Percentiles rank a stretch among this genome's conserved stretches.
Conservation (phyloP, 2,797 vertebrate genomes). For the Calcarius lapponicus region DNA sequence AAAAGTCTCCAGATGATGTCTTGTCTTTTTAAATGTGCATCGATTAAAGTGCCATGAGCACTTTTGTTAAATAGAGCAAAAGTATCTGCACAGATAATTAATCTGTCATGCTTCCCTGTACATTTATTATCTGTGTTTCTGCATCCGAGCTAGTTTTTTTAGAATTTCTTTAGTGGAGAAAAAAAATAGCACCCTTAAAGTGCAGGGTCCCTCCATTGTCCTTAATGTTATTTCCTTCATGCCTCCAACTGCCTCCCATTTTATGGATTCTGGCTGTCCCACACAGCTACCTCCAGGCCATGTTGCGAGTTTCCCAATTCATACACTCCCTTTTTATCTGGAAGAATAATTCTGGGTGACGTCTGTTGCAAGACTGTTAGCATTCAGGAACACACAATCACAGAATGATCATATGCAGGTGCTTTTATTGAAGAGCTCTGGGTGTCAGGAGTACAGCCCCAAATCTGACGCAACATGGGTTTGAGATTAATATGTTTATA, state of each 20-base stretch:
- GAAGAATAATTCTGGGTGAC: background rate
- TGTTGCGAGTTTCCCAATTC: background rate
- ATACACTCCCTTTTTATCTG: background rate
- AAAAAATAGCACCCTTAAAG: background rate
- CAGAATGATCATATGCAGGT: too few relatives aligned
- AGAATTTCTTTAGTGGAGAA: background rate
- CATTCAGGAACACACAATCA: too few relatives aligned
- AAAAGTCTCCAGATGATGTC: background rate
- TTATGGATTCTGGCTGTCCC: background rate
- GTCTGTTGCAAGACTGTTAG: background rate
- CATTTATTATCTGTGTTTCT: background rate
- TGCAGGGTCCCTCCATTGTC: background rate
- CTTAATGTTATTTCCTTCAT: background rate
- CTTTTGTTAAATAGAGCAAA: background rate
- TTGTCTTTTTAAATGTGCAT: background rate
- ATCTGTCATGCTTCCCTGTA: background rate
- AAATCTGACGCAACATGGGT: too few relatives aligned
- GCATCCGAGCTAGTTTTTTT: background rate
- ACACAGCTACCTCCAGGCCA: background rate
- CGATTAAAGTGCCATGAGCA: background rate
- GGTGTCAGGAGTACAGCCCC: too few relatives aligned
- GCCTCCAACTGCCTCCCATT: fast-evolving
- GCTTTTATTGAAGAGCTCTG: too few relatives aligned
- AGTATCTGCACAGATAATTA: background rate
- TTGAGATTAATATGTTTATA: too few relatives aligned